phyloP scores from a whole-genome alignment of 2,797 vertebrate genomes.

The Hoplostethus mediterraneus region DNA sequence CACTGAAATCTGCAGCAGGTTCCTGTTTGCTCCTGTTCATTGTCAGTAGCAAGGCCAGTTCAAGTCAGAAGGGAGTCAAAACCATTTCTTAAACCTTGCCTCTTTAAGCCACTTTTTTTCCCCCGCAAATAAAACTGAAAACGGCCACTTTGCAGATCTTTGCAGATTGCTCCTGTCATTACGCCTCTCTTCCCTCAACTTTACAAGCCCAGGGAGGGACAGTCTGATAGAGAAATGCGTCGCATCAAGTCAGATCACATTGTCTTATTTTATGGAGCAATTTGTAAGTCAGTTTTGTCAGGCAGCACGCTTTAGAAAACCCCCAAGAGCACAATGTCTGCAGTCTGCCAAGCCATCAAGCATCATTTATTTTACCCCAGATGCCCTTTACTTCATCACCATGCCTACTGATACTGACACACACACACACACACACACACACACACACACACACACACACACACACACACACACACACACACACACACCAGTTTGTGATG shows the following conservation, averaged over 20 bases:
- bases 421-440: background rate
- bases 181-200: slow-evolving; percentile 21
- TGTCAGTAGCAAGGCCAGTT: no score
- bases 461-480: background rate
- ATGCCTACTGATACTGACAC: slow-evolving; percentile 33
- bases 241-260: slow-evolving; percentile 55
- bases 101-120: background rate
- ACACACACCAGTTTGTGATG: slow-evolving; percentile 40
- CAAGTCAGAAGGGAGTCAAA: background rate
- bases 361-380: slow-evolving; percentile 62
- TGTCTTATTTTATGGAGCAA: slow-evolving; percentile 62
- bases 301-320: slow-evolving; percentile 26
- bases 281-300: slow-evolving; percentile 63
- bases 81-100: background rate
- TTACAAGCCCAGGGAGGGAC: slow-evolving; percentile 27
- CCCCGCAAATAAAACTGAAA: slow-evolving; percentile 28
- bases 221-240: slow-evolving; percentile 1
- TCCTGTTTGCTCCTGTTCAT: no score
- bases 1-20: no score
- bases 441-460: slow-evolving; percentile 3
- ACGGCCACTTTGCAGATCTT: slow-evolving; percentile 15
- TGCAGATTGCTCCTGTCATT: slow-evolving; percentile 46
- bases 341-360: slow-evolving; percentile 32
- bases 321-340: slow-evolving; percentile 52
- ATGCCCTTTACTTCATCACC: slow-evolving; percentile 62